Evolutionary conservation across 1,140 invertebrate genomes (phyloP).

Genomic region (Zaprionus vittiger): DNA sequence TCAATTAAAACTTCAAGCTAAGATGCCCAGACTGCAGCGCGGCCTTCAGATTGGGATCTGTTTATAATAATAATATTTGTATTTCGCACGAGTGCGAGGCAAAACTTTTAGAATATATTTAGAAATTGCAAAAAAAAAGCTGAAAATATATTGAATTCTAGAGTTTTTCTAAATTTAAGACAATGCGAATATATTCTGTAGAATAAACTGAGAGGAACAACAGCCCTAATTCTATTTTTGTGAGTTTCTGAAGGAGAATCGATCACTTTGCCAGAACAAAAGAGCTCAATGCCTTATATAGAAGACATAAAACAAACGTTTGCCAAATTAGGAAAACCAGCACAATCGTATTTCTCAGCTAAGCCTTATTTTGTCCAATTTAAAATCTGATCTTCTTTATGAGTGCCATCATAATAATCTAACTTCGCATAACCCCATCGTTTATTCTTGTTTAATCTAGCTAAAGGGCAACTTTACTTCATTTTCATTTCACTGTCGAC

Average conservation of each 20-base stretch:
- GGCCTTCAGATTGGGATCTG: conserved; percentile 6
- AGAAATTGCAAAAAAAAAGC: no score
- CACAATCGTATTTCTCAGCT: not conserved
- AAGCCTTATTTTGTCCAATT: not conserved
- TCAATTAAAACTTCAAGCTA: conserved; percentile 9
- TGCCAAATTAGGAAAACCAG: not conserved
- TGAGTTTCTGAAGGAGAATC: not conserved
- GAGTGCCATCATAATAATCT: not conserved
- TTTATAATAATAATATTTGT: conserved; percentile 2
- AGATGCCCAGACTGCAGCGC: not conserved
- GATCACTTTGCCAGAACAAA: not conserved
- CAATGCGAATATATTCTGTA: not conserved
- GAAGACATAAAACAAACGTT: not conserved
- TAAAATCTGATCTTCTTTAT: conserved; percentile 1
- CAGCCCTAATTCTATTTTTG: not conserved
- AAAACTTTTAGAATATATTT: not conserved
- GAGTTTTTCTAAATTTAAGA: not conserved
- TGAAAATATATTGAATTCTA: not conserved
- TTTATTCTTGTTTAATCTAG: conserved; percentile 26
- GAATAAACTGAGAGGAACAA: not conserved
- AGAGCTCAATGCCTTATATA: not conserved
- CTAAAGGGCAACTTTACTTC: conserved; percentile 42
- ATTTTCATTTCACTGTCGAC: conserved; percentile 49
- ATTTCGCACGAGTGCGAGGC: not conserved
- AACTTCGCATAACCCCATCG: conserved; percentile 8